Conservation (phyloP, 2,797 vertebrate genomes). For the Euphonia xanthogaster region DNA sequence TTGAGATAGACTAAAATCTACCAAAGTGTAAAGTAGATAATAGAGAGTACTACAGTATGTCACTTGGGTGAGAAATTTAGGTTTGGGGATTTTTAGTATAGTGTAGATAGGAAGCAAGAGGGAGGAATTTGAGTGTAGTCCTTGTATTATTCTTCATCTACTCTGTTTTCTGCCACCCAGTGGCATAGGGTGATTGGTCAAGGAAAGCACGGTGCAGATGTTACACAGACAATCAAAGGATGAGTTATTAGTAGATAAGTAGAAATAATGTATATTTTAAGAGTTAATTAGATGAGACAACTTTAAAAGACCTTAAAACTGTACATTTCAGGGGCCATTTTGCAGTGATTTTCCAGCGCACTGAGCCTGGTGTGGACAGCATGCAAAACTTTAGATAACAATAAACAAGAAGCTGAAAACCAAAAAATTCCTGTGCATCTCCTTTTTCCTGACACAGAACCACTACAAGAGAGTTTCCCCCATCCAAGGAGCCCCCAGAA, state of each 20-base stretch:
- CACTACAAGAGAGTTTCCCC: neutral
- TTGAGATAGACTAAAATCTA: neutral
- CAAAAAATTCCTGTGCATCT: no score
- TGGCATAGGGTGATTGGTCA: neutral
- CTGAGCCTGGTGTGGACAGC: neutral
- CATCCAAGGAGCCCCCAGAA: neutral
- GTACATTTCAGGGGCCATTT: neutral
- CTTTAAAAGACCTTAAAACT: neutral
- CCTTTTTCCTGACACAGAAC: neutral
- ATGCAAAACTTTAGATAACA: neutral
- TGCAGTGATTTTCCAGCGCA: fast-evolving
- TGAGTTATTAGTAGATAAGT: neutral
- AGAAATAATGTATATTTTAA: neutral
- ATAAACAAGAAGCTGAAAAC: neutral
- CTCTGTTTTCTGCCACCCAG: neutral
- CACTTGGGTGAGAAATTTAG: neutral
- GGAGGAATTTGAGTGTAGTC: neutral
- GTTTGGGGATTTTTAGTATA: neutral
- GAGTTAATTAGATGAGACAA: neutral
- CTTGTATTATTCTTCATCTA: neutral
- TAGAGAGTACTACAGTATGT: neutral
- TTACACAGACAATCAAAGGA: neutral
- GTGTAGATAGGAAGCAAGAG: neutral
- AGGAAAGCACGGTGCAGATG: neutral
- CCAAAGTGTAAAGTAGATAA: neutral